phyloP scores from a whole-genome alignment of 2,113 vertebrate genomes.

The Ceratotherium simum region DNA sequence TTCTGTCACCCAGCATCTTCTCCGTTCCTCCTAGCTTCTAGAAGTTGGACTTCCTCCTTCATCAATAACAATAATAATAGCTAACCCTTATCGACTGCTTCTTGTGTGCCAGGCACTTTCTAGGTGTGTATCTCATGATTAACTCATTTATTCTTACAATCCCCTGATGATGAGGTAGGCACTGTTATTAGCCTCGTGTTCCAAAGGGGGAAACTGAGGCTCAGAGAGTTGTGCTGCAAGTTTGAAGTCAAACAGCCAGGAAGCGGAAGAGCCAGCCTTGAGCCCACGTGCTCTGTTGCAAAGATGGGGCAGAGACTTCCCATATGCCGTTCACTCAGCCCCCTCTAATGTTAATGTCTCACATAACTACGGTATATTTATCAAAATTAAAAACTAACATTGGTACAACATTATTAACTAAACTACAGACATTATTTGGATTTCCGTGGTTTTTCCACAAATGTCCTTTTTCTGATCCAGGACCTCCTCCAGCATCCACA shows the following conservation, averaged over 20 bases:
- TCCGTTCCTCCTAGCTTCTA: not conserved
- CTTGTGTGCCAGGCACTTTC: not conserved
- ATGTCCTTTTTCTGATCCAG: not conserved
- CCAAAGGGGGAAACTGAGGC: conserved; percentile 3
- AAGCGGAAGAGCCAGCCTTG: not conserved
- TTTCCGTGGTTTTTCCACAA: not conserved
- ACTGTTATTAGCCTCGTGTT: not conserved
- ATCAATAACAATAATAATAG: conserved; percentile 7
- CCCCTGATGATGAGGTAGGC: rapidly evolving
- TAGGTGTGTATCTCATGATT: not conserved
- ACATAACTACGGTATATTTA: not conserved
- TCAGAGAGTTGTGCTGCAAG: not conserved
- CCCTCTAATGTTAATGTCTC: not conserved
- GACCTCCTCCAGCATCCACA: not conserved
- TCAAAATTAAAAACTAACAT: not conserved
- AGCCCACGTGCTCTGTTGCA: not conserved
- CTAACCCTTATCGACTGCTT: not conserved
- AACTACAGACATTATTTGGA: not conserved
- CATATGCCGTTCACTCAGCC: not conserved
- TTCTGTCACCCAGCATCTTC: not conserved
- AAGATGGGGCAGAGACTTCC: not conserved
- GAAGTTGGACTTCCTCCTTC: not conserved
- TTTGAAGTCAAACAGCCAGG: not conserved
- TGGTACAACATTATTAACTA: not conserved
- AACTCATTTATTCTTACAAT: not conserved